phyloP scores from a whole-genome alignment of 2,888 invertebrate species.

The Hypselothyrea guttata region DNA sequence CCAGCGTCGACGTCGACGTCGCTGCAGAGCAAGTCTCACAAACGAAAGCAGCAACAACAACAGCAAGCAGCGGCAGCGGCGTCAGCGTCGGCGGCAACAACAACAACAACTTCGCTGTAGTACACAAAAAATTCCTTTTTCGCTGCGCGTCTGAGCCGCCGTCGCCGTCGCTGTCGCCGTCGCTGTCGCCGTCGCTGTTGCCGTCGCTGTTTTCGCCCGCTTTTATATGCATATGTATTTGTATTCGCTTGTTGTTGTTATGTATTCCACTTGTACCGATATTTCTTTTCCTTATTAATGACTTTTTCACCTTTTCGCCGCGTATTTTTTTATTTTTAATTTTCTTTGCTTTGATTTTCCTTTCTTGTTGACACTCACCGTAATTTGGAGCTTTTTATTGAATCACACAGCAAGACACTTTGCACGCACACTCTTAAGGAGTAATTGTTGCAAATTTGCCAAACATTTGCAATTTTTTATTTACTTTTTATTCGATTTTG shows the following conservation, averaged over 20 bases:
- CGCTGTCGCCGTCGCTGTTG: conserved; percentile 21
- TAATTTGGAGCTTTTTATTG: conserved; percentile 54
- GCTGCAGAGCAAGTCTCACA: conserved; percentile 46
- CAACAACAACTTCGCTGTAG: conserved; percentile 58
- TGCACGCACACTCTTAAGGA: conserved; percentile 62
- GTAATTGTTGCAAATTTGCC: conserved; percentile 65
- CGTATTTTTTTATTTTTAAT: conserved; percentile 40
- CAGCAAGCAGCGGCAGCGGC: conserved; percentile 12
- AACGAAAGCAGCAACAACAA: conserved; percentile 42
- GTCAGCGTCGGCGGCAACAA: conserved; percentile 35
- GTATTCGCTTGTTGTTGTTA: conserved; percentile 42
- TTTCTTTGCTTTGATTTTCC: conserved; percentile 11
- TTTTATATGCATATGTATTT: conserved; percentile 43
- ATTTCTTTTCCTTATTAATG: conserved; percentile 63
- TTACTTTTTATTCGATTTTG: conserved; percentile 71
- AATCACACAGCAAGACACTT: conserved; percentile 30
- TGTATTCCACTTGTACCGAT: conserved; percentile 46
- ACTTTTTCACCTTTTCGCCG: conserved; percentile 71
- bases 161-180: conserved; percentile 12
- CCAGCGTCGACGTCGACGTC: conserved; percentile 40
- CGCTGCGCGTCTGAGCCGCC: conserved; percentile 32
- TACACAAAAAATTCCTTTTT: conserved; percentile 73
- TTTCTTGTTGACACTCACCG: conserved; percentile 57
- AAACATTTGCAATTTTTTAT: conserved; percentile 61
- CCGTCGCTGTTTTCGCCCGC: conserved; percentile 43